Percentiles rank a stretch among this genome's conserved stretches.
phyloP scores from a whole-genome alignment of 2,797 vertebrate species.

The Typhlichthys subterraneus region DNA sequence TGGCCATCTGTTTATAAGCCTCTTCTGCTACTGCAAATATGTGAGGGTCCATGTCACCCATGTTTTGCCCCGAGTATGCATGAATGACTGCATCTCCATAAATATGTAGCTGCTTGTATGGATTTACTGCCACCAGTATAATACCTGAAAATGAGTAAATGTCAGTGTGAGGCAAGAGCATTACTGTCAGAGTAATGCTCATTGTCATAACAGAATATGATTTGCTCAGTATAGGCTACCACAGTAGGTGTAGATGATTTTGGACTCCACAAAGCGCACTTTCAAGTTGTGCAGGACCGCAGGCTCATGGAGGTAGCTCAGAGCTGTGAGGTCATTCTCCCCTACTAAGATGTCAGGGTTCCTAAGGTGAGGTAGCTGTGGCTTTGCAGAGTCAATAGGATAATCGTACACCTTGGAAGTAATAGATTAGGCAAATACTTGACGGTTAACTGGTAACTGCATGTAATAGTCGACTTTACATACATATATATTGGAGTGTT shows the following conservation, averaged over 20 bases:
- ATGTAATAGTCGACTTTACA: too few species aligned
- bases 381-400: conserved; percentile 74
- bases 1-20: conserved; percentile 98
- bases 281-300: conserved; percentile 96
- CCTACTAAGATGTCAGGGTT: conserved; percentile 99
- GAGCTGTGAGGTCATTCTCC: conserved; percentile 97
- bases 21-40: conserved; percentile 98
- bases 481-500: too few species aligned
- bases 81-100: conserved; percentile 97
- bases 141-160: conserved; percentile 81
- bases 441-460: neutral
- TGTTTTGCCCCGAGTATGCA: conserved; percentile 96
- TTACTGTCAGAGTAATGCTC: neutral
- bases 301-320: conserved; percentile 96
- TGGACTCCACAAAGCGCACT: conserved; percentile 93
- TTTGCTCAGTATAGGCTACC: conserved; percentile 71
- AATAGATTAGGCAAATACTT: conserved; percentile 14
- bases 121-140: conserved; percentile 96
- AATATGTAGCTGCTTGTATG: conserved; percentile 91
- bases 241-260: conserved; percentile 97
- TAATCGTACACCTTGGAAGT: conserved; percentile 79
- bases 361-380: conserved; percentile 86
- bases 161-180: conserved; percentile 14
- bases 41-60: conserved; percentile 98
- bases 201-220: neutral